A percentile compares a stretch with the other conserved stretches of the same genome.
Evolutionary conservation across 1,140 invertebrate species (phyloP).

Genomic region (Drosophila azteca): DNA sequence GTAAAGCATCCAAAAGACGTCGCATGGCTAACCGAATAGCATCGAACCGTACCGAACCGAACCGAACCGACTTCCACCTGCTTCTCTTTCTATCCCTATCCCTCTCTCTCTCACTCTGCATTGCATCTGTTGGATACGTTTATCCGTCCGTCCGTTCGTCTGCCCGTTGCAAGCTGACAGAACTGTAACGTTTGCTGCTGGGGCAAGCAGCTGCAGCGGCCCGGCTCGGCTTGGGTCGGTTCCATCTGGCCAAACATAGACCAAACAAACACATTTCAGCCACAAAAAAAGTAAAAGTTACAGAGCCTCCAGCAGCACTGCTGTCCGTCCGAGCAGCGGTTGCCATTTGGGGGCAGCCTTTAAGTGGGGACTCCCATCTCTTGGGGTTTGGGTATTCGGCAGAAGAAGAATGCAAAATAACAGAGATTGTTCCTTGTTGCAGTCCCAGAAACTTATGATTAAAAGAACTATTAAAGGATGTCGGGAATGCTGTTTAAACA

Average conservation of each 20-base stretch:
- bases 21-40: conserved; percentile 31
- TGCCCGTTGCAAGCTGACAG: conserved; percentile 47
- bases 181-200: conserved; percentile 64
- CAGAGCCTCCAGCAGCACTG: not conserved
- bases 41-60: too few species aligned
- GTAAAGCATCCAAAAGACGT: conserved; percentile 51
- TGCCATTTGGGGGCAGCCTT: not conserved
- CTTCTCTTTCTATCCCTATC: not conserved
- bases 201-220: conserved; percentile 67
- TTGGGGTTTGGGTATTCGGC: not conserved
- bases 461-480: too few species aligned
- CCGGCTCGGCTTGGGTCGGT: conserved; percentile 44
- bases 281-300: conserved; percentile 46
- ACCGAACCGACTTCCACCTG: conserved; percentile 11
- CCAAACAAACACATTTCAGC: conserved; percentile 54
- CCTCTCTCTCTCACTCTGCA: conserved; percentile 35
- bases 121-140: conserved; percentile 62
- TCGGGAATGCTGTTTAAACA: too few species aligned
- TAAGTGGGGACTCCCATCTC: not conserved
- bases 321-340: not conserved
- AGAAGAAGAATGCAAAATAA: not conserved
- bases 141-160: not conserved
- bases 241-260: conserved; percentile 76
- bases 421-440: not conserved
- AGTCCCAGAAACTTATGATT: too few species aligned